These are phyloP conservation scores for Melanerpes formicivorus DNA, from an alignment of 2,113 vertebrate genomes.

Conservation along the genomic window DNA sequence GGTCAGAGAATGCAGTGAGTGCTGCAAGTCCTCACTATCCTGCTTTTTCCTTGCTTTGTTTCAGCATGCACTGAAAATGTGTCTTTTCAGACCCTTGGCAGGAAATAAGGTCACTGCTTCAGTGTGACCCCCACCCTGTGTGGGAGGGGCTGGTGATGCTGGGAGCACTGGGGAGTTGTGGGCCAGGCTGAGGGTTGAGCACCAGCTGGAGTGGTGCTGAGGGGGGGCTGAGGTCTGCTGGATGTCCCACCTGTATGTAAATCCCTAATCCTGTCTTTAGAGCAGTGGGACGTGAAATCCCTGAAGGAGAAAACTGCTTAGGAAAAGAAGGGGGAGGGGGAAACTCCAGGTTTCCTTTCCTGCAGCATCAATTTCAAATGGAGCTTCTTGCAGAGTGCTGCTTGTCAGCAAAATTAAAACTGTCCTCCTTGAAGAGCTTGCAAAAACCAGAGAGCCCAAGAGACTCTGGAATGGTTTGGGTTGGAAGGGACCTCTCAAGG, in stretches of 20 bases:
- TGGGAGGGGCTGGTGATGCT: background rate
- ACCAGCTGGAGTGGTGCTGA: background rate
- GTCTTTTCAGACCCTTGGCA: background rate
- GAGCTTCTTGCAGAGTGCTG: background rate
- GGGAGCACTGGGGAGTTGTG: constrained; percentile 8
- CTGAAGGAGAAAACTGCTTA: background rate
- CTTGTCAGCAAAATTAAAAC: background rate
- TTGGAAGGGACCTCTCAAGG: background rate
- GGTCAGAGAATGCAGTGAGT: background rate
- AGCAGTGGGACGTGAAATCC: background rate
- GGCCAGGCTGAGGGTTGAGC: background rate
- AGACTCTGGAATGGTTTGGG: background rate
- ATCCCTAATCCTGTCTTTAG: constrained; percentile 35
- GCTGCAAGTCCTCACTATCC: rapidly evolving
- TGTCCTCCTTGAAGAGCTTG: background rate
- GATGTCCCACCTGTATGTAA: constrained; percentile 56
- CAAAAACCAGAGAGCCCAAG: background rate
- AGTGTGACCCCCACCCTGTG: background rate
- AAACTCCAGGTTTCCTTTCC: background rate
- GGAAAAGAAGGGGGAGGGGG: background rate
- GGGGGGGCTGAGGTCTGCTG: background rate
- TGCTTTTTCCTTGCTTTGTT: background rate
- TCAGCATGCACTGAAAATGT: background rate
- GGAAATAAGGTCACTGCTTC: background rate
- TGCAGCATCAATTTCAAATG: background rate